phyloP scores from a whole-genome alignment of 2,888 invertebrate genomes.

The Colostygia pectinataria region DNA sequence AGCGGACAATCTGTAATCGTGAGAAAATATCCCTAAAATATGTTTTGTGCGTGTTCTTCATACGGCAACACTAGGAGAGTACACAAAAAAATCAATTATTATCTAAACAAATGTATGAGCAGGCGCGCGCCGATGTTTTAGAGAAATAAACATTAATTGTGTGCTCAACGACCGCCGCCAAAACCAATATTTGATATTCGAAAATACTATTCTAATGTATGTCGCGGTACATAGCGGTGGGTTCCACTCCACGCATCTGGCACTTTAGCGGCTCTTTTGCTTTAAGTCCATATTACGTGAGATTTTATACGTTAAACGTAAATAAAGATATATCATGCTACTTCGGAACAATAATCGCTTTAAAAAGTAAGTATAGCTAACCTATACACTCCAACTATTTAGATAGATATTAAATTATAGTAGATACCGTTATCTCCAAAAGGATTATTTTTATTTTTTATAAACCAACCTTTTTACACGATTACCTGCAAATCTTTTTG shows the following conservation, averaged over 20 bases:
- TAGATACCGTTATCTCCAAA: too few species aligned
- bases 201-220: conserved; percentile 82
- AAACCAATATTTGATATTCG: conserved; percentile 80
- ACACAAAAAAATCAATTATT: conserved; percentile 79
- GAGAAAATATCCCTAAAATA: conserved; percentile 59
- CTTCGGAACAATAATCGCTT: neutral
- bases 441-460: too few species aligned
- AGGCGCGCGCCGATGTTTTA: conserved; percentile 78
- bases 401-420: too few species aligned
- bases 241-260: conserved; percentile 60
- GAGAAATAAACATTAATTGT: conserved; percentile 81
- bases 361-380: too few species aligned
- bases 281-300: conserved; percentile 61
- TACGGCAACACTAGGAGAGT: conserved; percentile 67
- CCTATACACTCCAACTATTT: too few species aligned
- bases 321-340: neutral
- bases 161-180: conserved; percentile 77
- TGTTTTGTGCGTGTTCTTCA: conserved; percentile 63
- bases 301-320: conserved; percentile 36
- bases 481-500: too few species aligned
- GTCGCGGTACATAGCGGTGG: conserved; percentile 63
- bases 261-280: conserved; percentile 77
- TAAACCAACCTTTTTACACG: too few species aligned
- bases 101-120: conserved; percentile 76
- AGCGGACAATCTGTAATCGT: conserved; percentile 49